Percentiles rank a stretch among this genome's conserved stretches.
phyloP scores from a whole-genome alignment of 2,797 vertebrate species.

The Gadopsis bispinosus region DNA sequence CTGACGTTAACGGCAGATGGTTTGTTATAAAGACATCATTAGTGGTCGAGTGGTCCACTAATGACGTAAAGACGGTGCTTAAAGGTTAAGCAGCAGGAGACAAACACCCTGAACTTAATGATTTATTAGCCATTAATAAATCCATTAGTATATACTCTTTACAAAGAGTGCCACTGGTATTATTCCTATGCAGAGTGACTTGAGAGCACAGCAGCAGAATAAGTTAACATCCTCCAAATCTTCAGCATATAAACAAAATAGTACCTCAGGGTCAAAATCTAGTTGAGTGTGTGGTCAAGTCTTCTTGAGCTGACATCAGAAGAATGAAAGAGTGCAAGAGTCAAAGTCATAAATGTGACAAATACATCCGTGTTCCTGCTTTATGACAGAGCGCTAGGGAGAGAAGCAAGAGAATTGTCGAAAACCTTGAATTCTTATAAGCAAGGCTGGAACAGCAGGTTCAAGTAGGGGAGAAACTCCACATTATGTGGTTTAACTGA shows the following conservation, averaged over 20 bases:
- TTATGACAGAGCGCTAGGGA: background rate
- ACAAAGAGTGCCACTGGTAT: background rate
- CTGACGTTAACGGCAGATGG: background rate
- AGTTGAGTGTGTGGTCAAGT: background rate
- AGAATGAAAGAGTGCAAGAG: background rate
- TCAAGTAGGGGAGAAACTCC: constrained; percentile 13
- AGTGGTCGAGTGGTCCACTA: background rate
- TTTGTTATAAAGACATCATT: background rate
- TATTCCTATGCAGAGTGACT: background rate
- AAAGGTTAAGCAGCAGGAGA: background rate
- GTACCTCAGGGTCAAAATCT: background rate
- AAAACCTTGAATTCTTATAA: constrained; percentile 23
- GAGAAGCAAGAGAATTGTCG: background rate
- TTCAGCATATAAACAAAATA: background rate
- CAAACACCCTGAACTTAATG: no score
- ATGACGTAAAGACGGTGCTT: background rate
- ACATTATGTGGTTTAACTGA: constrained; percentile 37
- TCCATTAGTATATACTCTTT: background rate
- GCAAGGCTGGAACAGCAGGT: constrained; percentile 22
- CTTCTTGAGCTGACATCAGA: background rate
- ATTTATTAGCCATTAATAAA: background rate
- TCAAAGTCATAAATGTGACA: constrained; percentile 15
- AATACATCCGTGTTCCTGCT: background rate
- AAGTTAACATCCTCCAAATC: background rate
- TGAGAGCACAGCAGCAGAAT: background rate